Base-by-base conservation (phyloP, 1,140 invertebrate species). In the Vollenhovia emeryi region DNA sequence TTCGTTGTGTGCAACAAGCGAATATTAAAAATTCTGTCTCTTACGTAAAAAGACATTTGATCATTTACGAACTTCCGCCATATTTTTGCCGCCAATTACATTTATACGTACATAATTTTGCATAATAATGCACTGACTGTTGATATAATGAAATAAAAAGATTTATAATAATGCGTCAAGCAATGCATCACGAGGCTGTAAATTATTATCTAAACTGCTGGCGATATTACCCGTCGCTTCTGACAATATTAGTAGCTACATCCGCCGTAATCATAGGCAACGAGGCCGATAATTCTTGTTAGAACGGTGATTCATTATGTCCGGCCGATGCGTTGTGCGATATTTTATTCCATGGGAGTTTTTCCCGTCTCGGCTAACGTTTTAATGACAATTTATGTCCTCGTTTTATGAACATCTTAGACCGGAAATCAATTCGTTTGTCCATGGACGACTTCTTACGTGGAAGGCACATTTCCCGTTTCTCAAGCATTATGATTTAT, bases 381-480 rank as follows among this genome's bases (percentile, higher is more conserved):
- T 87, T 82, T 71, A 68, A 66, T 74, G 21, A 62, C 82, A 85
- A 89, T 86, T 89, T 73, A 88, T 84, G 33, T 57, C 52, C 40
- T 85, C 48, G 74, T 84, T 52, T 62, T 36, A 50, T 24, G 52
- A 36, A 69, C 69, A 62, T 68, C 73, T 66, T 24, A 21, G 40
- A 74, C 87, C 66, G 75, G 74, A 87, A 88, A 85, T 79, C 82
- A 75, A 87, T 87, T 87, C 76, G 75, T 75, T 64, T 66, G 64
- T 24, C 52, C 43, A 50, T 24, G 33, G 50, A 36, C 71, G 15
- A 73, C 75, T 87, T 88, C 87, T 74, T 80, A 57, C 62, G 86
- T 85, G 74, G 85, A 88, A 88, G 68, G 68, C 73, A 45, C 71
- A 74, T 85, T 88, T 88, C 86, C 73, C 80, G 80, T 78, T 87